These are phyloP conservation scores for Sinocyclocheilus anophthalmus DNA, from an alignment of 2,113 vertebrate species.

Conservation along the genomic window DNA sequence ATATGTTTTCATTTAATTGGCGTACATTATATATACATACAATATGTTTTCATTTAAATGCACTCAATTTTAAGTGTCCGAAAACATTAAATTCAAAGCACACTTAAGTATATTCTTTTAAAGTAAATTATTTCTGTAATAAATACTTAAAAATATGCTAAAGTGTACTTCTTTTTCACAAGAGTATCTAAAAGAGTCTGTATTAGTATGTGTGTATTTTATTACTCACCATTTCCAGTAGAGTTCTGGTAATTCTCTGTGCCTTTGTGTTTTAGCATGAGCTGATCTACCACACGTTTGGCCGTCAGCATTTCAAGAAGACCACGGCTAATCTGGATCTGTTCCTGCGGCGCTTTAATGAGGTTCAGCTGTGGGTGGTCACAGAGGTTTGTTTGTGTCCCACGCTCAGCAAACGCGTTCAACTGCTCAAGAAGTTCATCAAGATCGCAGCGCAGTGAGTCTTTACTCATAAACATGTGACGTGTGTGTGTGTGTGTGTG, in stretches of 20 bases:
- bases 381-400: constrained; percentile 94
- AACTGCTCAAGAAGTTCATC: constrained; percentile 98
- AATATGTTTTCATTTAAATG: too few relatives aligned
- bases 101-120: too few relatives aligned
- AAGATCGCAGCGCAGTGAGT: constrained; percentile 98
- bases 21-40: too few relatives aligned
- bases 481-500: not conserved
- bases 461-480: not conserved
- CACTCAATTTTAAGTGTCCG: too few relatives aligned
- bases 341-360: constrained; percentile 96
- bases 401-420: constrained; percentile 94
- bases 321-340: constrained; percentile 97
- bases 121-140: too few relatives aligned
- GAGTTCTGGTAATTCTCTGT: not conserved
- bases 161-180: too few relatives aligned
- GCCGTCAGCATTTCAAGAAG: constrained; percentile 92
- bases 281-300: constrained; percentile 95
- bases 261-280: constrained; percentile 80
- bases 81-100: too few relatives aligned
- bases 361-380: constrained; percentile 98
- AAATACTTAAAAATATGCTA: too few relatives aligned
- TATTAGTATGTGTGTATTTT: too few relatives aligned
- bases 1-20: too few relatives aligned
- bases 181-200: too few relatives aligned
- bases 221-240: not conserved